Conservation (phyloP, 2,113 vertebrate genomes). For the Larimichthys crocea region DNA sequence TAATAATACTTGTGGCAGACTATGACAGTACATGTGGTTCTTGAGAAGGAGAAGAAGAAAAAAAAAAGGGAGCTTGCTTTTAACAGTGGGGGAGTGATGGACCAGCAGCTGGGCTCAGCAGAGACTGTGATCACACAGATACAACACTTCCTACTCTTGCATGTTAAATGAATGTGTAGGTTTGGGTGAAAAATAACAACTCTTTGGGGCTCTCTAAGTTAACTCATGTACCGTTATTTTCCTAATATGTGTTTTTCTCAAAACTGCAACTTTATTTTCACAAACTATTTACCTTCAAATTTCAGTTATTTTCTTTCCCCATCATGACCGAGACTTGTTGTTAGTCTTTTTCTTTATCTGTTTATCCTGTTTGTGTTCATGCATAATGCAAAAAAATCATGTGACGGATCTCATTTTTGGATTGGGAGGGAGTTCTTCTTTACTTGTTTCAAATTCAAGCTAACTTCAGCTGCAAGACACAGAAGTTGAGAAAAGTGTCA, state of each 20-base stretch:
- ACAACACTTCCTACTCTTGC: neutral
- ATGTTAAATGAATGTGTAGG: constrained; percentile 1
- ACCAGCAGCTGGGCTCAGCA: neutral
- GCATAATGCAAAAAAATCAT: neutral
- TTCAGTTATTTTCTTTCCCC: too few species aligned
- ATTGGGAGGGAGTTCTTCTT: neutral
- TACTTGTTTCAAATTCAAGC: neutral
- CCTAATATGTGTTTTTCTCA: neutral
- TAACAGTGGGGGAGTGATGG: constrained; percentile 5
- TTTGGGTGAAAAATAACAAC: constrained; percentile 4
- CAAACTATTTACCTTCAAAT: too few species aligned
- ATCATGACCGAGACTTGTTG: neutral
- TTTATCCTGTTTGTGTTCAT: neutral
- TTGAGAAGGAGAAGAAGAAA: neutral
- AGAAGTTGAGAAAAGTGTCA: neutral
- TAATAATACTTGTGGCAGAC: neutral
- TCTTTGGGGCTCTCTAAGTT: neutral
- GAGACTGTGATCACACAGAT: constrained; percentile 10
- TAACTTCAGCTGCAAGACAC: neutral
- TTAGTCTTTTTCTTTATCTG: neutral
- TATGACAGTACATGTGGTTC: neutral
- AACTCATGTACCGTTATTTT: neutral
- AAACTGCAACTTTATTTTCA: neutral
- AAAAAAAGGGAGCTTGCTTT: neutral
- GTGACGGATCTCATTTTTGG: neutral